Evolutionary conservation across 1,140 invertebrate species (phyloP), one percentile per base, ranked within the genome.

Genomic region (Drosophila burlai): DNA sequence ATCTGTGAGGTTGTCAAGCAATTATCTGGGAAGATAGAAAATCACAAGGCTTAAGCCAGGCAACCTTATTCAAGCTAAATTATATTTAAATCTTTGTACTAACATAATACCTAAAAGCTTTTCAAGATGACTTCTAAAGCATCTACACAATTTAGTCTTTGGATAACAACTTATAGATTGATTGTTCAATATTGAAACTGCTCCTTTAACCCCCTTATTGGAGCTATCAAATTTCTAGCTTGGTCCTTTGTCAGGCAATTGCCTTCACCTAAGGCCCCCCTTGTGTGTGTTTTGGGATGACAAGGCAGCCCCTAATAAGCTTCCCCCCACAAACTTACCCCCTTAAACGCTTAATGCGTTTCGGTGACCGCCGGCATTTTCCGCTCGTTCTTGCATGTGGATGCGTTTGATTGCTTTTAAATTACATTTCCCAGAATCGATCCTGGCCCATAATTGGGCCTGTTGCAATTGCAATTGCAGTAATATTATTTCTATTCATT

Each of bases 381-480:
- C 52, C 62, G 54, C 43, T 54, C 57, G 61, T 29, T 83, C 76
- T 83, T 80, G 71, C 76, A 87, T 87, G 60, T 73, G 76, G 61
- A 76, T 86, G 83, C 83, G 46, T 80, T 80, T 87, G 83, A 87
- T 83, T 87, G 83, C 50, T 83, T 87, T 80, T 80, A 74, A 80
- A 86, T 87, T 86, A 80, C 66, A 87, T 87, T 80, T 69, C 67
- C 21, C 47, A 49, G 24, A 45, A 71, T 55, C 54, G 29, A 40
- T 40, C 31, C n/a, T 16, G 65, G 76, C 45, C 47, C 15, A 54
- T 61, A 57, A 75, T 76, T 75, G 57, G 71, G 52, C 57, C 47
- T 42, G 24, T 60, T 68, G 45, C 63, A 54, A 68, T 66, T 40
- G 46, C 40, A 58, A 40, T 57, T 54, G 38, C 45, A 29, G 59